Conservation (phyloP, 2,888 invertebrate species). For the Ormyrus labotus region DNA sequence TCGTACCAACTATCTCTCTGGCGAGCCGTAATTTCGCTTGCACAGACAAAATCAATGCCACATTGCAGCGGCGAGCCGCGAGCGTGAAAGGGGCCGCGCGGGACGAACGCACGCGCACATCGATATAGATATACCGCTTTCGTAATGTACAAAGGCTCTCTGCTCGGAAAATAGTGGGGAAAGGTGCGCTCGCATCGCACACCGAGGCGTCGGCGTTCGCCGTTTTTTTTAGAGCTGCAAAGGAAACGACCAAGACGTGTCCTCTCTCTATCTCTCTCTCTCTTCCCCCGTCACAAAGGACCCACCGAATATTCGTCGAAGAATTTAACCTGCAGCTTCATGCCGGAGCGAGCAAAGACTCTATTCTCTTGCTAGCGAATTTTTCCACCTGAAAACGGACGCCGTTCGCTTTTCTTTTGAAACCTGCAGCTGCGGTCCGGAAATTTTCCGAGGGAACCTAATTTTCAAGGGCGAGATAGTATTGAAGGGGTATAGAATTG, state of each 20-base stretch:
- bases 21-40: not conserved
- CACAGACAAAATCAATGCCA: slow-evolving; percentile 45
- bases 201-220: slow-evolving; percentile 12
- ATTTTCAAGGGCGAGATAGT: too few relatives aligned
- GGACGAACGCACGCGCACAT: not conserved
- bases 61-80: not conserved
- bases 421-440: too few relatives aligned
- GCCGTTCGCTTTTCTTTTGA: too few relatives aligned
- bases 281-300: not conserved
- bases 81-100: slow-evolving; percentile 11
- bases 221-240: not conserved
- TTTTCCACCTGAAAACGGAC: too few relatives aligned
- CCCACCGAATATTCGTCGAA: not conserved
- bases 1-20: too few relatives aligned
- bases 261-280: too few relatives aligned
- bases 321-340: slow-evolving; percentile 14
- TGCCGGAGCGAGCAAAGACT: too few relatives aligned
- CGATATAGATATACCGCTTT: not conserved
- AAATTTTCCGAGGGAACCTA: too few relatives aligned
- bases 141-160: not conserved
- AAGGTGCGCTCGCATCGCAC: slow-evolving; percentile 25
- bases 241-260: too few relatives aligned
- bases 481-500: too few relatives aligned
- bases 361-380: too few relatives aligned
- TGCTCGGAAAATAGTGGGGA: slow-evolving; percentile 10